Evolutionary conservation across 2,797 vertebrate species (phyloP).

Genomic region (Falco concolor): DNA sequence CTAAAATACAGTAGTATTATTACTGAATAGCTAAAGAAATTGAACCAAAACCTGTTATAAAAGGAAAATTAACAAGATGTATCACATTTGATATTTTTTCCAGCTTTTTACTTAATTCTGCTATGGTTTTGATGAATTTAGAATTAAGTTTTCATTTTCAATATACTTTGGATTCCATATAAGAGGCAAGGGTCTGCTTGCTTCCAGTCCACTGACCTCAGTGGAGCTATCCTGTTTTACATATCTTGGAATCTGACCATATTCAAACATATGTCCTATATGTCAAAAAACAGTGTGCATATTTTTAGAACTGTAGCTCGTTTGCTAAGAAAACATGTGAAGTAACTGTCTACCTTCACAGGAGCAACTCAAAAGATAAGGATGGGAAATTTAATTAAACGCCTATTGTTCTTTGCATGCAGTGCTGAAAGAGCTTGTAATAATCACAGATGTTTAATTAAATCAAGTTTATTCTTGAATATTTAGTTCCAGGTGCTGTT

Average conservation of each 20-base stretch:
- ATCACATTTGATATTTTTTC: not conserved
- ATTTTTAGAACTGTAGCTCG: not conserved
- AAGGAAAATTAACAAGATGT: not conserved
- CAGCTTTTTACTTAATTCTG: not conserved
- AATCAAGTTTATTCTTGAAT: not conserved
- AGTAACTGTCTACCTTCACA: not conserved
- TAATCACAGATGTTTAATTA: not conserved
- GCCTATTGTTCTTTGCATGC: not conserved
- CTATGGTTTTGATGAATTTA: not conserved
- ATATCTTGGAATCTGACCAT: not conserved
- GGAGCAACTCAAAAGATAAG: not conserved
- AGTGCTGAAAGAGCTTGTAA: not conserved
- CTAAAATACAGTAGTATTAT: not conserved
- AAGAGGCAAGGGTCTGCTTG: not conserved
- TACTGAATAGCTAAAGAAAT: not conserved
- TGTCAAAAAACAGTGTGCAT: not conserved
- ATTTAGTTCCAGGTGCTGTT: conserved; percentile 86
- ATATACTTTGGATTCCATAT: not conserved
- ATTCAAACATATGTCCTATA: too few species aligned
- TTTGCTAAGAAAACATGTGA: not conserved
- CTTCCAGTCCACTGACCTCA: not conserved
- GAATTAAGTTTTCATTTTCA: not conserved
- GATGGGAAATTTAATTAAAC: not conserved
- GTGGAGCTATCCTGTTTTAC: not conserved
- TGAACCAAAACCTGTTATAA: not conserved